Conservation (phyloP, 1,140 invertebrate species). For the Drosophila parvula region DNA sequence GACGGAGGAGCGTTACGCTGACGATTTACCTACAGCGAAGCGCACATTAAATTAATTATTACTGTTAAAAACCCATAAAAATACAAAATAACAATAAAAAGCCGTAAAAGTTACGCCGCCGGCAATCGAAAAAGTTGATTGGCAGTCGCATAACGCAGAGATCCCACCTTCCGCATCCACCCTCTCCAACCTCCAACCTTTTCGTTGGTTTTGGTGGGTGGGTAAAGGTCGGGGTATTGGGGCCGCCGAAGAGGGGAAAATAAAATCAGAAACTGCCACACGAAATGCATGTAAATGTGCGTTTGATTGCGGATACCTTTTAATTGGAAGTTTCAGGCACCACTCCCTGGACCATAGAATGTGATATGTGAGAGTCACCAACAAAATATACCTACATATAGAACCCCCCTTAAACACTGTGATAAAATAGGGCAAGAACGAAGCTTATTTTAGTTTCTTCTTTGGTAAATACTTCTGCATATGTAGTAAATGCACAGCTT, state of each 20-base stretch:
- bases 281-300: constrained; percentile 40
- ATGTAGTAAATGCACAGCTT: too few species aligned
- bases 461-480: too few species aligned
- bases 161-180: background rate
- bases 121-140: constrained; percentile 65
- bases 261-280: constrained; percentile 30
- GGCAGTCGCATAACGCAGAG: constrained; percentile 51
- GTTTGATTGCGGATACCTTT: constrained; percentile 34
- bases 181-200: background rate
- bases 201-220: background rate
- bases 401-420: background rate
- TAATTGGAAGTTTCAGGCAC: constrained; percentile 11
- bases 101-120: constrained; percentile 66
- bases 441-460: too few species aligned
- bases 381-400: background rate
- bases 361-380: background rate
- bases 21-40: constrained; percentile 76
- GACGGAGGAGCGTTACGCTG: constrained; percentile 33
- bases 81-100: constrained; percentile 72
- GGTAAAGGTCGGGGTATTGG: constrained; percentile 14
- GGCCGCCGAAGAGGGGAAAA: constrained; percentile 11
- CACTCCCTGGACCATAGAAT: constrained; percentile 4
- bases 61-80: constrained; percentile 80
- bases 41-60: constrained; percentile 80
- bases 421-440: background rate